Base-by-base conservation (phyloP, 2,113 vertebrate species). In the Tupaia tana region DNA sequence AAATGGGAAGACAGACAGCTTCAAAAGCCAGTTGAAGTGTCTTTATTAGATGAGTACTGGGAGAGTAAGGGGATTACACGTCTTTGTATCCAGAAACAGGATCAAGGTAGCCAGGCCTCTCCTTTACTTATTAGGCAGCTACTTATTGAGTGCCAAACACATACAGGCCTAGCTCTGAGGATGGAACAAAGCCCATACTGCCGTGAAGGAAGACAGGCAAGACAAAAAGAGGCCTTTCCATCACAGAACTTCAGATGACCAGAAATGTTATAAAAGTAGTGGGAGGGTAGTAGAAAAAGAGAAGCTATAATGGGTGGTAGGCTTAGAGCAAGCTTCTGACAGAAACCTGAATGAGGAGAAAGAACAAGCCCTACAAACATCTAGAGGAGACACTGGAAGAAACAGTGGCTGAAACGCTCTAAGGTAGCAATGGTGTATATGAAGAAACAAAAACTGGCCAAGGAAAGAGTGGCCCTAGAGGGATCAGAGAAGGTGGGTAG, bases 1-100 rank as follows among this genome's bases (percentile, higher is more conserved):
- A 22, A 13, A n/a, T 0, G 0, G 25, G 16, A 22, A 78, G 1
- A 12, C 31, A 52, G 54, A 7, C 11, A 43, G 80, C 43, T 43
- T 67, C 27, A 14, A 66, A 25, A 59, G 54, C 2, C 1, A 59
- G 29, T 0, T 7, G 7, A 81, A 64, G 82, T 58, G 19, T 14
- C 54, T 66, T 54, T 0, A 0, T 25, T 58, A 16, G 29, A 11
- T 77, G 82, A n/a, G 27, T 7, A 5, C 6, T 25, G 18, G 54
- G 27, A 13, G 25, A 63, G 2, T 13, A 13, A 82, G 19, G 54
- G n/a, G 6, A 15, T n/a, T 13, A 27, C 11, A 24, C 6, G 9
- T 58, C 3, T 6, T 2, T 18, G 13, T 0, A 29, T 1, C 34
- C 11, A 54, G n/a, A 18, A 73, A 67, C 0, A 88, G 19, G 15